Conservation (phyloP, 1,140 invertebrate genomes). For the Rhyacophila brunnea region DNA sequence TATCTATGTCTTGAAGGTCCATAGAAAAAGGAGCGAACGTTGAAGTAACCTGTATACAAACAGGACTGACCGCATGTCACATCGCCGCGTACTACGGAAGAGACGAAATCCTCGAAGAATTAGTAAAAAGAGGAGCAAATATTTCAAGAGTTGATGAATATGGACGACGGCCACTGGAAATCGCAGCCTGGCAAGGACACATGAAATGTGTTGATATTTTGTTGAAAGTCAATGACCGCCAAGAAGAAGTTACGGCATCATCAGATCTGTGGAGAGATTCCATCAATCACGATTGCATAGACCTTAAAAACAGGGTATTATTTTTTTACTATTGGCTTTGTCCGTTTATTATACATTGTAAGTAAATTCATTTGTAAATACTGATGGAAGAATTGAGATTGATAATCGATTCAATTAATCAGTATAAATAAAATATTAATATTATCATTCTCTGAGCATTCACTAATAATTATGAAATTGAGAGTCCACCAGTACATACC, state of each 20-base stretch:
- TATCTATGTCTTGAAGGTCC: constrained; percentile 42
- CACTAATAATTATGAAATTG: too few relatives aligned
- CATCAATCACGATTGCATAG: background rate
- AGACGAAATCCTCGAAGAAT: constrained; percentile 40
- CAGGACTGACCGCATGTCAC: constrained; percentile 49
- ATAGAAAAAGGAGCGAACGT: constrained; percentile 48
- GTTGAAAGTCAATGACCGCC: constrained; percentile 20
- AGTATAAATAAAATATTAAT: too few relatives aligned
- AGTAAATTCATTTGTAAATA: too few relatives aligned
- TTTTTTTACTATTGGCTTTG: too few relatives aligned
- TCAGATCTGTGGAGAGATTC: too few relatives aligned
- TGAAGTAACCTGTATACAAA: constrained; percentile 50
- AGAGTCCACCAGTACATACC: too few relatives aligned
- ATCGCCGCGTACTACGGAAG: constrained; percentile 42
- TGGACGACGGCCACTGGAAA: constrained; percentile 49
- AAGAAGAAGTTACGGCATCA: too few relatives aligned
- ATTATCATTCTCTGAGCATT: too few relatives aligned
- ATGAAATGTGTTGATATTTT: constrained; percentile 46
- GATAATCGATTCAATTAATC: too few relatives aligned
- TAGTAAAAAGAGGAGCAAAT: constrained; percentile 47
- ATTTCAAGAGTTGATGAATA: constrained; percentile 43
- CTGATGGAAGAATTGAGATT: too few relatives aligned
- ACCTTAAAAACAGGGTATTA: background rate
- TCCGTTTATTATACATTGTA: too few relatives aligned
- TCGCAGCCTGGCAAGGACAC: constrained; percentile 49